Base-by-base conservation (phyloP, 1,140 invertebrate genomes). In the Lepidotrigona ventralis region DNA sequence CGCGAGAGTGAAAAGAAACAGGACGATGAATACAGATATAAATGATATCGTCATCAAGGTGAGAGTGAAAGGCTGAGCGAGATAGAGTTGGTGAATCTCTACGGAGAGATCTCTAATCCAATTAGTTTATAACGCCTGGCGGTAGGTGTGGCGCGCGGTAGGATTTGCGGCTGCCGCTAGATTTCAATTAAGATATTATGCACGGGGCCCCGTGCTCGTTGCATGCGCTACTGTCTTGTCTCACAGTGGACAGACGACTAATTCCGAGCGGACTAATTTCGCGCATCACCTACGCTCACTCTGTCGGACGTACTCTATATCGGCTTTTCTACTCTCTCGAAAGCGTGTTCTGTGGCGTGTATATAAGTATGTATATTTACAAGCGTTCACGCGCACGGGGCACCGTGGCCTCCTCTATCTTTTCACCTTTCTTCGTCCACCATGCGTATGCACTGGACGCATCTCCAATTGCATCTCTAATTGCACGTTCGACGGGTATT, bases 101-200 rank as follows among this genome's bases (percentile, higher is more conserved):
- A 88, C 81, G 72, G 75, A 85, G 84, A 90, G 85, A 89, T 87
- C 39, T 91, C 88, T 90, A 90, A 90, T 91, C 81, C 81, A 93
- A 91, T 93, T 90, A 93, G 90, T 81, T 88, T 90, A 89, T 89
- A 71, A 81, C 74, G 84, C 88, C 79, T 86, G 74, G 33, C 33
- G 33, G 74, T 86, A 79, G 84, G 85, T 88, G 89, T 79, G 79
- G 85, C 85, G 86, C 75, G 69, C 56, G 51, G 76, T 86, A 84
- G 79, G 87, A 90, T 90, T 88, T 87, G 88, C 78, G 85, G 86
- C 68, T 76, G 85, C 39, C 39, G 79, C 80, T 89, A 91, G 90
- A 93, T 92, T 92, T 91, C 90, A 92, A 93, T 92, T 92, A 91
- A 92, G 90, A 92, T 88, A 88, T 91, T 88, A 86, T 86, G 78